phyloP scores from a whole-genome alignment of 2,888 invertebrate species.

The Herminia tarsipennalis region DNA sequence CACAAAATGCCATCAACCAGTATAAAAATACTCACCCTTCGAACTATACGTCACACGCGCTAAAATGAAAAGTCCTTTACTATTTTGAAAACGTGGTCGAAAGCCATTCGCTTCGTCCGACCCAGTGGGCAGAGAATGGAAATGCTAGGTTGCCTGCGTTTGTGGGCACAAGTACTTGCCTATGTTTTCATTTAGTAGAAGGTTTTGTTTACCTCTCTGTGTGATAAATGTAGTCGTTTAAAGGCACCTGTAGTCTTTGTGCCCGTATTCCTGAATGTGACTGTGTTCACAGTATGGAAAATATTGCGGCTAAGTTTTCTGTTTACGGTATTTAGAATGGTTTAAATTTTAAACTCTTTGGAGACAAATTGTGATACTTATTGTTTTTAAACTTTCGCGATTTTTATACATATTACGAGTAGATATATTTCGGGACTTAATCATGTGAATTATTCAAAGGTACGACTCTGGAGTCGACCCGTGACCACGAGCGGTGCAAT shows the following conservation, averaged over 20 bases:
- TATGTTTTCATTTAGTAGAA: slow-evolving; percentile 43
- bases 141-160: slow-evolving; percentile 35
- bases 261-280: slow-evolving; percentile 27
- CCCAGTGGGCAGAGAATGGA: slow-evolving; percentile 43
- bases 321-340: too few species aligned
- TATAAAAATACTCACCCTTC: too few species aligned
- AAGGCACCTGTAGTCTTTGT: slow-evolving; percentile 27
- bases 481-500: too few species aligned
- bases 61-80: slow-evolving; percentile 39
- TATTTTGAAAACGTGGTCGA: slow-evolving; percentile 37
- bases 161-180: slow-evolving; percentile 25
- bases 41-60: slow-evolving; percentile 26
- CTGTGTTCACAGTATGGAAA: slow-evolving; percentile 16
- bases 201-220: slow-evolving; percentile 42
- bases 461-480: too few species aligned
- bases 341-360: too few species aligned
- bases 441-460: too few species aligned
- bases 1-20: too few species aligned
- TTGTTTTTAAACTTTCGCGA: too few species aligned
- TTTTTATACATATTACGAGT: too few species aligned
- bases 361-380: too few species aligned
- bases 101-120: slow-evolving; percentile 37
- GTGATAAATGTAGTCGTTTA: slow-evolving; percentile 37
- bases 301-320: too few species aligned
- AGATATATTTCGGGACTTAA: too few species aligned